Percentiles rank a stretch among this genome's conserved stretches.
These are phyloP conservation scores for Schizopygopsis pylzovi DNA, from an alignment of 2,797 vertebrate genomes.

Conservation along the genomic window DNA sequence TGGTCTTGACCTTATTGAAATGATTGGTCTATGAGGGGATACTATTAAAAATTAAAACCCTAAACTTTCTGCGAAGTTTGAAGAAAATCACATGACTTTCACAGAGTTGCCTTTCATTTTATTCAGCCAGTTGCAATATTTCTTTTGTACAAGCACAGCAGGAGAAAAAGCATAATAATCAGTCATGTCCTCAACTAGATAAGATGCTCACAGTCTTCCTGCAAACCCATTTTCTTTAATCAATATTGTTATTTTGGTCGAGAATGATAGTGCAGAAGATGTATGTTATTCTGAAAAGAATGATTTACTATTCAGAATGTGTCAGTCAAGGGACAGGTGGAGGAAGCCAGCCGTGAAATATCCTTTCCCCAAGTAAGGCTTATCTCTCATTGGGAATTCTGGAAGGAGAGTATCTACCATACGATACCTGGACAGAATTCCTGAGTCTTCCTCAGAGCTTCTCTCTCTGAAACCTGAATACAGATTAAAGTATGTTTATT, in stretches of 20 bases:
- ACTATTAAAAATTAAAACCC: background rate
- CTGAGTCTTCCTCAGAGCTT: constrained; percentile 61
- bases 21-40: no score
- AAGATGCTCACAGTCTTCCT: background rate
- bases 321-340: constrained; percentile 76
- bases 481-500: background rate
- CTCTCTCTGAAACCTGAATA: constrained; percentile 26
- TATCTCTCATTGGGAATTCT: constrained; percentile 73
- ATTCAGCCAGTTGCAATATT: background rate
- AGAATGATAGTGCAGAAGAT: constrained; percentile 17
- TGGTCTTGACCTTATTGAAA: background rate
- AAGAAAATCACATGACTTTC: background rate
- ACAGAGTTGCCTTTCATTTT: background rate
- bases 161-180: background rate
- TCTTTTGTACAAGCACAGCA: background rate
- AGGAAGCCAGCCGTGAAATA: constrained; percentile 76
- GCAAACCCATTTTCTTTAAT: constrained; percentile 14
- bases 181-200: constrained; percentile 16
- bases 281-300: constrained; percentile 37
- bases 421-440: constrained; percentile 42
- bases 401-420: constrained; percentile 64
- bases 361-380: constrained; percentile 76
- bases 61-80: background rate
- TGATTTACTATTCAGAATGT: constrained; percentile 69
- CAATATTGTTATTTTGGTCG: constrained; percentile 5